Evolutionary conservation across 2,113 vertebrate genomes (phyloP).

Genomic region (Peromyscus leucopus): DNA sequence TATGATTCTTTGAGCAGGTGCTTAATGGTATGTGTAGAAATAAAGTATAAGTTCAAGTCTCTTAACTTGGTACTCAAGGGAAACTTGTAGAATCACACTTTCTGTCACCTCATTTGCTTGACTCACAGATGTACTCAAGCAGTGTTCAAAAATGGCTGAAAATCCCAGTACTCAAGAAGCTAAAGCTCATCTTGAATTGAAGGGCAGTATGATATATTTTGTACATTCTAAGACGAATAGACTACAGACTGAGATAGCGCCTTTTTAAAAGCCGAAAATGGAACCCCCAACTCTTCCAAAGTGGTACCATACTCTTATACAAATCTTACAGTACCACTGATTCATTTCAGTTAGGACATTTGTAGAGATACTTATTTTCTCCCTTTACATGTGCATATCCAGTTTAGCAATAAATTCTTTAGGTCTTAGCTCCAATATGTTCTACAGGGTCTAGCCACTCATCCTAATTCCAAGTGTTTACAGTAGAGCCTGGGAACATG

Average conservation of each 20-base stretch:
- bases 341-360: not conserved
- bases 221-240: not conserved
- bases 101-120: not conserved
- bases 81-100: not conserved
- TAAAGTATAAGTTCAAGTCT: not conserved
- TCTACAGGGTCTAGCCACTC: not conserved
- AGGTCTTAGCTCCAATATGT: not conserved
- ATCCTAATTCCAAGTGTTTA: not conserved
- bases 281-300: not conserved
- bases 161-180: not conserved
- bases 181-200: not conserved
- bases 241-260: not conserved
- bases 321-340: not conserved
- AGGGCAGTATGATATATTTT: not conserved
- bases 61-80: not conserved
- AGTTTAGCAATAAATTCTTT: not conserved
- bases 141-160: not conserved
- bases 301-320: no score
- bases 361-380: not conserved
- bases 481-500: not conserved
- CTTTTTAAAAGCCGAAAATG: not conserved
- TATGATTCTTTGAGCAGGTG: not conserved
- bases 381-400: not conserved
- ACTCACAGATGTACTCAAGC: not conserved
- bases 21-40: conserved; percentile 25